Evolutionary conservation across 2,113 vertebrate genomes (phyloP).

Genomic region (Dicaeum eximium): DNA sequence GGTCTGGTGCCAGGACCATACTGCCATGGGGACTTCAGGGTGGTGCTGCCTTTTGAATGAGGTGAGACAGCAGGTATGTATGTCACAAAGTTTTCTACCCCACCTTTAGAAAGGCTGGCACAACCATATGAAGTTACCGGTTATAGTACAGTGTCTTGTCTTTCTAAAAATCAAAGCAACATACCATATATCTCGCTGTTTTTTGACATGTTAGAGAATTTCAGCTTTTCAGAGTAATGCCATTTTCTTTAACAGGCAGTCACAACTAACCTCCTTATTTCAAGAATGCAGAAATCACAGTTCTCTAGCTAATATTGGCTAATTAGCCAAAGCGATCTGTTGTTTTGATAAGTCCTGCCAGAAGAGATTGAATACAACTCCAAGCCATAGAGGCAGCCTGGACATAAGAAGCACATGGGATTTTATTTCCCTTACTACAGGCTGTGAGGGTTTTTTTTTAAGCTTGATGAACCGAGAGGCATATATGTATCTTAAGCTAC

Average conservation of each 20-base stretch:
- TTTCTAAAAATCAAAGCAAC: background rate
- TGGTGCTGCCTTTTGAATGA: background rate
- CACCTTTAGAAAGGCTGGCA: too few relatives aligned
- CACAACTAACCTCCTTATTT: background rate
- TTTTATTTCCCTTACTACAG: conserved; percentile 9
- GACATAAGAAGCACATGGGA: background rate
- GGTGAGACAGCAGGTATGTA: background rate
- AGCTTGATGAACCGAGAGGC: background rate
- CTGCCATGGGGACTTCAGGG: background rate
- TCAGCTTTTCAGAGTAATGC: background rate
- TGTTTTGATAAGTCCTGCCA: conserved; percentile 33
- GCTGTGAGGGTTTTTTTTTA: background rate
- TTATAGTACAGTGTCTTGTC: background rate
- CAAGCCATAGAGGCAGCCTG: background rate
- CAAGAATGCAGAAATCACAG: background rate
- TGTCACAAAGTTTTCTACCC: too few relatives aligned
- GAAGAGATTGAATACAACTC: background rate
- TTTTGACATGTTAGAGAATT: background rate
- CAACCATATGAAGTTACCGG: too few relatives aligned
- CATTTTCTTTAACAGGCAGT: background rate
- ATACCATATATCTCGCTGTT: background rate
- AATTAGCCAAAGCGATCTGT: background rate
- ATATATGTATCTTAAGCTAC: conserved; percentile 27
- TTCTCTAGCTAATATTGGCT: conserved; percentile 1
- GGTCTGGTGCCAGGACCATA: accelerated